These are phyloP conservation scores for Luscinia megarhynchos DNA, from an alignment of 2,797 vertebrate species.

Conservation along the genomic window DNA sequence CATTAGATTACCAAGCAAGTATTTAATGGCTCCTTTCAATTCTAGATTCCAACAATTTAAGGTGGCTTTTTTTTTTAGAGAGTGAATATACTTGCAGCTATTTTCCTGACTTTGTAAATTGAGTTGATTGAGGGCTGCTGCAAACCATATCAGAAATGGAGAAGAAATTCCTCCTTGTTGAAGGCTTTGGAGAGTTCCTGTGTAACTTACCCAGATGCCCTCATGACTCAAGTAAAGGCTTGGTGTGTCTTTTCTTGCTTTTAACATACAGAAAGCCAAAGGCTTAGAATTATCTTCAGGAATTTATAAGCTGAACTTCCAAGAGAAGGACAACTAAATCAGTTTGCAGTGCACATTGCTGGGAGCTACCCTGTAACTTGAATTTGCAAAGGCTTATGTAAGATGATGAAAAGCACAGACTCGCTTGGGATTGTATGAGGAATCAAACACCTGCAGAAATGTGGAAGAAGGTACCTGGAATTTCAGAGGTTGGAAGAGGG, in stretches of 20 bases:
- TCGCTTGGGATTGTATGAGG: neutral
- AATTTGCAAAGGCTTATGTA: neutral
- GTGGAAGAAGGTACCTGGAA: neutral
- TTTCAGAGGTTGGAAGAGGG: neutral
- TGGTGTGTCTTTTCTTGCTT: neutral
- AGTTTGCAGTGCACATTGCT: neutral
- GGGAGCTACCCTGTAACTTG: neutral
- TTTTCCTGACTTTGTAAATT: neutral
- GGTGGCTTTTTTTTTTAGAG: neutral
- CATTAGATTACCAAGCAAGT: conserved; percentile 3
- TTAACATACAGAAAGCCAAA: neutral
- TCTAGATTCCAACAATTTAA: neutral
- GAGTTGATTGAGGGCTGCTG: neutral
- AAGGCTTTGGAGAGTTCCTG: neutral
- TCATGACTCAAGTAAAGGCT: neutral
- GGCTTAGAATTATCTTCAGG: neutral
- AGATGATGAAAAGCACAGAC: neutral
- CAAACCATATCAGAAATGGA: neutral
- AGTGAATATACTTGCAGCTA: neutral
- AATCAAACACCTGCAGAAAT: neutral
- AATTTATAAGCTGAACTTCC: neutral
- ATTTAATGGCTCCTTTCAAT: conserved; percentile 10
- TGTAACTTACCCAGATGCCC: neutral
- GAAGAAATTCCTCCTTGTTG: neutral
- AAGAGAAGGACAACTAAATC: neutral